phyloP scores from a whole-genome alignment of 2,797 vertebrate species.

The Pangasius djambal region DNA sequence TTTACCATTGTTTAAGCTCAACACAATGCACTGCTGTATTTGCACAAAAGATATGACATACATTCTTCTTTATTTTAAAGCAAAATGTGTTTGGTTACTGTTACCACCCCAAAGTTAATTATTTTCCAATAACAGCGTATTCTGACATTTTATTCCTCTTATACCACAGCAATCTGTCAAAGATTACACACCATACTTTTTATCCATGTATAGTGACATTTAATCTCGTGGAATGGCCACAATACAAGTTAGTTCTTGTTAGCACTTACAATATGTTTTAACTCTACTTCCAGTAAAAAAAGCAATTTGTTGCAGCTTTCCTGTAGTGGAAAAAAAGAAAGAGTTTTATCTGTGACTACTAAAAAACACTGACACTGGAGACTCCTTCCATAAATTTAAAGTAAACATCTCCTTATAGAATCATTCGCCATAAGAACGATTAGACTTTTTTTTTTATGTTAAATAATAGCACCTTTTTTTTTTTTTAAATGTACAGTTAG shows the following conservation, averaged over 20 bases:
- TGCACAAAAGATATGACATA: not conserved
- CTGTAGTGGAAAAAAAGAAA: not conserved
- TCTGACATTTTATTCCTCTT: not conserved
- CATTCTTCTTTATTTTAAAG: not conserved
- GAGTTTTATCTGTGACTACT: not conserved
- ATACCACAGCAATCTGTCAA: not conserved
- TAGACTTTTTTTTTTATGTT: not conserved
- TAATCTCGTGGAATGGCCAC: not conserved
- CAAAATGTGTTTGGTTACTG: not conserved
- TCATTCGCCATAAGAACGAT: not conserved
- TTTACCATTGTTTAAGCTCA: not conserved
- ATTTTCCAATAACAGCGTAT: not conserved
- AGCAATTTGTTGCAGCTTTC: not conserved
- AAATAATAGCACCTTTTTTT: no score
- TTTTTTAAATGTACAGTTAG: no score
- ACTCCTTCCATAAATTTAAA: not conserved
- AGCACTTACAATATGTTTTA: not conserved
- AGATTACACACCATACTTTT: not conserved
- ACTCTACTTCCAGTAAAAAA: not conserved
- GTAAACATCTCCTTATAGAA: not conserved
- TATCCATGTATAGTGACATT: not conserved
- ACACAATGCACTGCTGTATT: not conserved
- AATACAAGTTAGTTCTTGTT: not conserved
- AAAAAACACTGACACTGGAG: not conserved
- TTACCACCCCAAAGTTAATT: not conserved